These are phyloP conservation scores for Scaptomyza caliginosa DNA, from an alignment of 2,888 invertebrate genomes.

Conservation along the genomic window DNA sequence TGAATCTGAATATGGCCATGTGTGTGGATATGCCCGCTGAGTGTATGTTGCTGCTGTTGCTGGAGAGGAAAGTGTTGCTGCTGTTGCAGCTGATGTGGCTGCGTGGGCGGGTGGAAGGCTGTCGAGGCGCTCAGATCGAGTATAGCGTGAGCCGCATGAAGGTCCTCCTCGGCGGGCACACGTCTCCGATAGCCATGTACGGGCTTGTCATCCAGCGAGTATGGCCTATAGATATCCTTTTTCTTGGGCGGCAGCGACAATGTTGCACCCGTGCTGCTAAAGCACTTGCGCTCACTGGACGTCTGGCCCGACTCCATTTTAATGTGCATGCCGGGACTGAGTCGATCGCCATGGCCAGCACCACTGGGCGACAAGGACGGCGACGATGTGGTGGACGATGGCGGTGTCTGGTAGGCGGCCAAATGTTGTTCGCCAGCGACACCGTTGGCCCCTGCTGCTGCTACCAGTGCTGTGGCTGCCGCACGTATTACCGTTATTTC, in stretches of 20 bases:
- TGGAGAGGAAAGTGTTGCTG: constrained; percentile 83
- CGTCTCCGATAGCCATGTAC: constrained; percentile 79
- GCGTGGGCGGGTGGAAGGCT: constrained; percentile 88
- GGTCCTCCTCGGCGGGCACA: constrained; percentile 91
- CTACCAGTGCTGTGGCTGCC: constrained; percentile 70
- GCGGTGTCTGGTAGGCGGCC: constrained; percentile 82
- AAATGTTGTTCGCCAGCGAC: constrained; percentile 55
- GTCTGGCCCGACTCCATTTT: constrained; percentile 83
- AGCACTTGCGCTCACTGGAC: constrained; percentile 92
- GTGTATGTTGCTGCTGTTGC: constrained; percentile 81
- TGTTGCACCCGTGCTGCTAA: constrained; percentile 93
- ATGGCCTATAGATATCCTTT: constrained; percentile 95
- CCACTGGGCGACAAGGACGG: constrained; percentile 82
- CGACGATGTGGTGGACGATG: constrained; percentile 83
- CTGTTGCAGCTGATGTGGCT: constrained; percentile 84
- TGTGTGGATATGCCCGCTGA: constrained; percentile 59
- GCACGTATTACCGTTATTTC: constrained; percentile 86
- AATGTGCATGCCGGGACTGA: constrained; percentile 82
- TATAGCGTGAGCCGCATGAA: constrained; percentile 94
- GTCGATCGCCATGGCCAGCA: constrained; percentile 71
- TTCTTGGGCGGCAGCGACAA: constrained; percentile 94
- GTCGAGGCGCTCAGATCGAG: constrained; percentile 94
- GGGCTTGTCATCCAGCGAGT: constrained; percentile 90
- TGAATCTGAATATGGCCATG: constrained; percentile 38
- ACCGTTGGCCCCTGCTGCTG: constrained; percentile 47